Conservation (phyloP, 2,888 invertebrate genomes). For the Flexamia atlantica region DNA sequence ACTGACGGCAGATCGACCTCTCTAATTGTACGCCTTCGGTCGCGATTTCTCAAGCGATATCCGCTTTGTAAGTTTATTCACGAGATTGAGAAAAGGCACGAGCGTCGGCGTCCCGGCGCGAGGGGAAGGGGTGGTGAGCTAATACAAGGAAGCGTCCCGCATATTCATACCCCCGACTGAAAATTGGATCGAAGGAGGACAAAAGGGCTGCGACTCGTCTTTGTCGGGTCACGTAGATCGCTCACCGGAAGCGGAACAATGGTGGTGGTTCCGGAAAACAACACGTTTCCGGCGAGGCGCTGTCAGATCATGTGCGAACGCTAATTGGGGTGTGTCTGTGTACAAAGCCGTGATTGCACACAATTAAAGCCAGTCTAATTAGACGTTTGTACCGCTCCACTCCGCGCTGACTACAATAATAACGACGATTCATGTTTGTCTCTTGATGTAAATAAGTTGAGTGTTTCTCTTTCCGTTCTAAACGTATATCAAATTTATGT, state of each 20-base stretch:
- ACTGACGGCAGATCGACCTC: neutral
- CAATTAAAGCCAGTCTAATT: constrained; percentile 37
- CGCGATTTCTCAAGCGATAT: neutral
- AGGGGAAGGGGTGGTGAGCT: constrained; percentile 2
- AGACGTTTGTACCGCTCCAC: constrained; percentile 18
- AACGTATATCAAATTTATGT: too few relatives aligned
- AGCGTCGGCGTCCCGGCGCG: neutral
- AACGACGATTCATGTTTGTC: too few relatives aligned
- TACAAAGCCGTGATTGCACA: constrained; percentile 40
- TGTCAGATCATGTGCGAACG: constrained; percentile 40
- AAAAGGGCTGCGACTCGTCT: constrained; percentile 54
- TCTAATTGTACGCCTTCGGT: neutral
- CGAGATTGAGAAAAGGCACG: constrained; percentile 12
- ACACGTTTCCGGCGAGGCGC: constrained; percentile 57
- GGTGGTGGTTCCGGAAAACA: constrained; percentile 57
- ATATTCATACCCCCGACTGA: constrained; percentile 51
- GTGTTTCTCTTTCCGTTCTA: too few relatives aligned
- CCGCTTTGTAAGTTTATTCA: constrained; percentile 1
- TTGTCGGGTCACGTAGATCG: constrained; percentile 59
- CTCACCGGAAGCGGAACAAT: constrained; percentile 40
- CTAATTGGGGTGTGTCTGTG: constrained; percentile 45
- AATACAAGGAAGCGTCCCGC: constrained; percentile 59
- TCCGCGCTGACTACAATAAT: neutral
- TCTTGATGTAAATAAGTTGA: too few relatives aligned
- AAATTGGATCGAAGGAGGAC: constrained; percentile 60